phyloP scores from a whole-genome alignment of 2,888 invertebrate genomes.

The Agrypnus murinus region DNA sequence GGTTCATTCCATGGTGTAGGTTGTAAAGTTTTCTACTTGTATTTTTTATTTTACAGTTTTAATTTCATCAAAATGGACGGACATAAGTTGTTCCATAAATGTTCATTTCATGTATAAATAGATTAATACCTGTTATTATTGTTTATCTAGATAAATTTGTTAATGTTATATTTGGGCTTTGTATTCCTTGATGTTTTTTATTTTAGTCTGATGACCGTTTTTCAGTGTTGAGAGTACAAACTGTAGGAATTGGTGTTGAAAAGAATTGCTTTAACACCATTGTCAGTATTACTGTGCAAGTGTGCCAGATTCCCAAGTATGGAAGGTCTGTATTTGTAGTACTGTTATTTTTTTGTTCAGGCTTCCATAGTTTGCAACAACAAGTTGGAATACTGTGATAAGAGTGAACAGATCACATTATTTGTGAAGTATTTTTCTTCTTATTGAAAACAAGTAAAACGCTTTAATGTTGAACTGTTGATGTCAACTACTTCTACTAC shows the following conservation, averaged over 20 bases:
- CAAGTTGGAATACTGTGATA: constrained; percentile 59
- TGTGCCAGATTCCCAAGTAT: constrained; percentile 46
- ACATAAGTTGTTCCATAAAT: not conserved
- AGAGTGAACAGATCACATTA: constrained; percentile 51
- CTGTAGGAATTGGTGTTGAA: constrained; percentile 31
- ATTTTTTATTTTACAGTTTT: constrained; percentile 14
- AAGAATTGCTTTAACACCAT: constrained; percentile 36
- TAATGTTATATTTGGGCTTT: constrained; percentile 43
- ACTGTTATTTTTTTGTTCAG: constrained; percentile 54
- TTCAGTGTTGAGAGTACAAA: constrained; percentile 49
- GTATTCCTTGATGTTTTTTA: constrained; percentile 43
- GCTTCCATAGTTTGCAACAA: constrained; percentile 52
- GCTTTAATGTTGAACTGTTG: constrained; percentile 60
- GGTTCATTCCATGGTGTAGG: constrained; percentile 27
- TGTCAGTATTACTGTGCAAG: constrained; percentile 60
- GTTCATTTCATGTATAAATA: constrained; percentile 15
- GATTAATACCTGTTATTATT: constrained; percentile 15
- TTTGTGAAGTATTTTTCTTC: constrained; percentile 50
- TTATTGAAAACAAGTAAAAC: constrained; percentile 34
- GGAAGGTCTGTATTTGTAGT: constrained; percentile 49
- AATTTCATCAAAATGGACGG: constrained; percentile 13
- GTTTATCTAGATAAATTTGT: constrained; percentile 24
- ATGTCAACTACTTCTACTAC: constrained; percentile 55
- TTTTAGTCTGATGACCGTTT: constrained; percentile 37
- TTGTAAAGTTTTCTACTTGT: constrained; percentile 17